Evolutionary conservation across 1,140 invertebrate genomes (phyloP), one percentile per base, ranked within the genome.

Genomic region (Heterodera carotae): DNA sequence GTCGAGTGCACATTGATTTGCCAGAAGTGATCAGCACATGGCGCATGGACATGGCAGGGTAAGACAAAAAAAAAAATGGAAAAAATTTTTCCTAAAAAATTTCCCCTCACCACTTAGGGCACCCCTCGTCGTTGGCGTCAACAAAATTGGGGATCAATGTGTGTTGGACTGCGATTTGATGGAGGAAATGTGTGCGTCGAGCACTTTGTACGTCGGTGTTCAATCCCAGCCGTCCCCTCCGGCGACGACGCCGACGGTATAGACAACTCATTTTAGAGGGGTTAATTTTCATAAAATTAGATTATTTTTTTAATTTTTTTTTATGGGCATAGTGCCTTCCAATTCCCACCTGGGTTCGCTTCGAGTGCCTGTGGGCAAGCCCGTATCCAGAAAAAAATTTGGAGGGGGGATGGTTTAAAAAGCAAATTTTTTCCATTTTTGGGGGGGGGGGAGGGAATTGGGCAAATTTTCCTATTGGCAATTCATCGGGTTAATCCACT

Each of bases 1-100:
- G 78, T 3, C 81, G 81, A 73, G 36, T 80, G 29, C 73, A 79
- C 7, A 60, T 79, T 33, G 78, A 79, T 56, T 56, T 79, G n/a
- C 78, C 78, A 2, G 78, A 79, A 34, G 71, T 80, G 48, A 69
- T 48, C 34, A 80, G 59, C 33, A 80, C 79, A 29, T 79, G 78
- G 78, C 68, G 36, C 31, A 48, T 79, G 12, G 69, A 79, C 62
- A 53, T 79, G 59, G 31, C 76, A n/a, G 71, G 62, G 78, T 79
- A 15, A 25, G 76, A 76, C 0, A n/a, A 76, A 74, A 74, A 12
- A 69, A 73, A 76, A 1, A 29, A 27, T 8, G 6, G 22, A 76
- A n/a, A n/a, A n/a, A n/a, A n/a, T n/a, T n/a, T 31, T 75, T 75
- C 43, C n/a, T 18, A 77, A 59, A 77, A 76, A 18, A 27, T 25